Percentiles rank a stretch among this genome's conserved stretches.
phyloP scores from a whole-genome alignment of 2,888 invertebrate species.

The Tachina lurida region DNA sequence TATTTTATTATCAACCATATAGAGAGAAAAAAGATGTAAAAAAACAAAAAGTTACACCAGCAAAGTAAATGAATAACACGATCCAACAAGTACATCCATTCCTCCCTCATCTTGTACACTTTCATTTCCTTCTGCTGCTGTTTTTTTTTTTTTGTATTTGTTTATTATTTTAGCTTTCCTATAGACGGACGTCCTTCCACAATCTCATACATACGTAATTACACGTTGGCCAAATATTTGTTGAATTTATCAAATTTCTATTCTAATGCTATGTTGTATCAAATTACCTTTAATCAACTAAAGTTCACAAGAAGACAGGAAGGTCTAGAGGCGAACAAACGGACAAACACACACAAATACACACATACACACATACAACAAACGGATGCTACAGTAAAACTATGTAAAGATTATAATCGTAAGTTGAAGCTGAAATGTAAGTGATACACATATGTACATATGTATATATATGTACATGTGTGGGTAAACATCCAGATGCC shows the following conservation, averaged over 20 bases:
- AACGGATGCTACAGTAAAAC: not conserved
- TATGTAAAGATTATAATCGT: constrained; percentile 37
- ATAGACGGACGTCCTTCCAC: not conserved
- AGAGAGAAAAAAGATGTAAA: not conserved
- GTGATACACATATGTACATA: not conserved
- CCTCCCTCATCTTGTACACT: not conserved
- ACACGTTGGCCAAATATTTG: constrained; percentile 70
- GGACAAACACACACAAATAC: too few species aligned
- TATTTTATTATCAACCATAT: constrained; percentile 35
- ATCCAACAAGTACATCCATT: constrained; percentile 20
- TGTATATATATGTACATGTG: not conserved
- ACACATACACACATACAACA: too few species aligned
- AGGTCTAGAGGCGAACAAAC: not conserved
- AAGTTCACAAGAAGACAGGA: constrained; percentile 11
- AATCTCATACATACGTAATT: constrained; percentile 47
- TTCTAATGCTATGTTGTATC: constrained; percentile 55
- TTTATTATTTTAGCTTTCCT: constrained; percentile 50
- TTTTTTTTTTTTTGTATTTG: constrained; percentile 32
- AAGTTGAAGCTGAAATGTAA: constrained; percentile 10
- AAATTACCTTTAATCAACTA: constrained; percentile 65
- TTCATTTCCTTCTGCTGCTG: constrained; percentile 13
- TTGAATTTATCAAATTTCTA: constrained; percentile 60
- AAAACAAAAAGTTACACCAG: constrained; percentile 25
- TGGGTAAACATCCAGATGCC: constrained; percentile 9
- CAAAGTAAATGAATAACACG: not conserved